Evolutionary conservation across 2,888 invertebrate genomes (phyloP), one percentile per base, ranked within the genome.

Genomic region (Acrocyrtus sp.): DNA sequence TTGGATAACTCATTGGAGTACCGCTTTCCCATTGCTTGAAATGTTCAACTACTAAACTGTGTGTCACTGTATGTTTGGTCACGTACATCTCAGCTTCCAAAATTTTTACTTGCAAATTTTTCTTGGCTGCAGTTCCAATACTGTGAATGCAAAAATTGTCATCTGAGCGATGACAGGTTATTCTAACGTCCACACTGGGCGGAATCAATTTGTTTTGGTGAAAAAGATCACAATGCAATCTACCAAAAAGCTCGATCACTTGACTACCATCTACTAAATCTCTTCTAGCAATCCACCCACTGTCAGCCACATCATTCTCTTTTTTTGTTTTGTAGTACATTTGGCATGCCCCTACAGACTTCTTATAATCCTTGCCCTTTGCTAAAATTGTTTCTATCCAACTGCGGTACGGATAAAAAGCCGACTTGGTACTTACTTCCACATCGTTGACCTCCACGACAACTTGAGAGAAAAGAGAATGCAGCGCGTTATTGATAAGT

Each of bases 91-190:
- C 1, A 29, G 53, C 53, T 17, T 60, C 47, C 3, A 60, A 8
- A 12, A 68, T 45, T 22, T 53, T 15, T 0, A 58, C 3, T 22
- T 68, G 58, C 10, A 53, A 1, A n/a, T 34, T 24, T 29, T 2
- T 17, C 0, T 5, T 27, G 2, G 19, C 2, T 2, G 2, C 6
- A 3, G 45, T 53, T 0, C 68, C 60, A 8, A 12, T 1, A 17
- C 53, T 43, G 5, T 60, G 60, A 22, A 68, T 51, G n/a, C 51
- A 41, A 26, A 68, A 68, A 12, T 19, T 6, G 41, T 68, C 68
- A 6, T 12, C 1, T 0, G 51, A 1, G 22, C 58, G 24, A 2
- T 15, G 17, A 12, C 41, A 53, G 17, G 43, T 34, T 0, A 68
- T 6, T 5, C 19, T 51, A 6, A 68, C 10, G 17, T 58, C 24